Base-by-base conservation (phyloP, 1,140 invertebrate genomes). In the Brachionus sp. region DNA sequence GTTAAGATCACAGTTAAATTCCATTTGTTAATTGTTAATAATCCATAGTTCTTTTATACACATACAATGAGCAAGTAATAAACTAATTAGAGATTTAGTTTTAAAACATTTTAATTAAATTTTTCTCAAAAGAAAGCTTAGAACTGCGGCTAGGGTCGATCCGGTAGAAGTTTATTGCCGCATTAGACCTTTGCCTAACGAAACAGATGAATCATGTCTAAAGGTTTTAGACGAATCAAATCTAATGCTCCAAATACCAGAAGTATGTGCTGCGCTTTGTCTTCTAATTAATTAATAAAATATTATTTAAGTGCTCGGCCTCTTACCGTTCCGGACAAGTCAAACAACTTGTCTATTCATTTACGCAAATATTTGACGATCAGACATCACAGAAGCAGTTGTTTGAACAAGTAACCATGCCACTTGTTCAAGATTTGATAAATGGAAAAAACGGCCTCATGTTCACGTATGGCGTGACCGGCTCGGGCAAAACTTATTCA, bases 381-480 rank as follows among this genome's bases (percentile, higher is more conserved):
- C 77, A 80, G 25, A 80, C 77, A 10, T 62, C 77, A 0, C 77
- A 80, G 9, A 57, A 66, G 23, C 50, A 62, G 23, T 25, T 80
- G 23, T 80, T 62, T 25, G 77, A 80, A 57, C 50, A 80, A 57
- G 77, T 80, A 10, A 53, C 29, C 25, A 50, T 62, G n/a, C 77
- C 46, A 3, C 50, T 80, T 0, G 77, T 80, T 19, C 50, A 80
- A 19, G 77, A 80, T 29, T 23, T 80, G 19, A 5, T 80, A 1
- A 39, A 39, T 23, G 77, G 29, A 2, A 57, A 66, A 10, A 80
- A 80, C 33, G 57, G 80, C 19, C 35, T 82, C 1, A 68, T 98
- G 5, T 98, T 98, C 87, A 95, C 95, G 0, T 98, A 98, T 88
- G 96, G 97, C 25, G 94, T 98, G 2, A 98, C 96, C 4, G 95